These are phyloP conservation scores for Clarias macrocephalus DNA, from an alignment of 2,113 vertebrate genomes.

Conservation along the genomic window DNA sequence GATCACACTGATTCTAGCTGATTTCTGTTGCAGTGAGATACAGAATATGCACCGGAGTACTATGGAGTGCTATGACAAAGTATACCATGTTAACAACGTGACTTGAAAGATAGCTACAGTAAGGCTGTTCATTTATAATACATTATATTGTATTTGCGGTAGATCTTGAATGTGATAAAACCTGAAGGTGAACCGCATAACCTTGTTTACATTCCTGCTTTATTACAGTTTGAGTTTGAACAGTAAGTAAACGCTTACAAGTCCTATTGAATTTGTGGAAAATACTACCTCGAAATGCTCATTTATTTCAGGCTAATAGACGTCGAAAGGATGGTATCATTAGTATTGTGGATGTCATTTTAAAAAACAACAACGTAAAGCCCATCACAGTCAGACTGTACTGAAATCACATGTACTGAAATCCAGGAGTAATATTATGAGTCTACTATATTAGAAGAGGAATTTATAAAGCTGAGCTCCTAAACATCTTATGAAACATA, in stretches of 20 bases:
- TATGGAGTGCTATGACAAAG: not conserved
- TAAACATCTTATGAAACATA: not conserved
- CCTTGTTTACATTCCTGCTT: not conserved
- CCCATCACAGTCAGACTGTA: too few relatives aligned
- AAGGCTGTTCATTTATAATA: not conserved
- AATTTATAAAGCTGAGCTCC: not conserved
- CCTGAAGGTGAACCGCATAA: not conserved
- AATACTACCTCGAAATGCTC: not conserved
- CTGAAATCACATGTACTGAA: not conserved
- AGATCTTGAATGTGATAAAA: not conserved
- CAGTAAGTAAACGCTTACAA: not conserved
- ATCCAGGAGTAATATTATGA: not conserved
- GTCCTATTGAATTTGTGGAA: not conserved
- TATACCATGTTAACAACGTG: not conserved
- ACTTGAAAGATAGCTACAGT: not conserved
- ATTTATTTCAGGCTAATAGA: not conserved
- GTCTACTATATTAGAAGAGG: not conserved
- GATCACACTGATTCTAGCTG: not conserved
- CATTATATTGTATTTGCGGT: not conserved
- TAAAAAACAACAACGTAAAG: not conserved
- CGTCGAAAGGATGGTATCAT: not conserved
- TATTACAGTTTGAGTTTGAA: not conserved
- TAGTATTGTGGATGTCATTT: not conserved
- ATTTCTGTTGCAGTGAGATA: not conserved
- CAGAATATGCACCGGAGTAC: not conserved